These are phyloP conservation scores for Stylophora pistillata DNA, from an alignment of 64 coral and sea anemone genomes.

Conservation along the genomic window DNA sequence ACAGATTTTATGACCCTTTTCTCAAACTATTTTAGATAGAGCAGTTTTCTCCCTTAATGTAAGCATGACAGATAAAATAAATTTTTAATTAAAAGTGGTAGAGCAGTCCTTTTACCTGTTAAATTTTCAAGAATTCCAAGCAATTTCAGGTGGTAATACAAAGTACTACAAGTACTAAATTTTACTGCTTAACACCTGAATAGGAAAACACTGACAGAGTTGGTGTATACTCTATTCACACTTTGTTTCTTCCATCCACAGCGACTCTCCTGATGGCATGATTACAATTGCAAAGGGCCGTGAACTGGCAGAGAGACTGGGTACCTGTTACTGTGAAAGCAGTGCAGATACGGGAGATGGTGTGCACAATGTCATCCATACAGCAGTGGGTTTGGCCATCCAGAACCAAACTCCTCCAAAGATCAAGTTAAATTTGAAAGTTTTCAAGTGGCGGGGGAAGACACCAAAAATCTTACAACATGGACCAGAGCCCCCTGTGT, in stretches of 20 bases:
- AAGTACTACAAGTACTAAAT: no score
- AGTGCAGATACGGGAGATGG: constrained; percentile 51
- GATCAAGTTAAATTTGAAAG: neutral
- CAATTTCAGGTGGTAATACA: no score
- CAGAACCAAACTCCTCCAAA: constrained; percentile 6
- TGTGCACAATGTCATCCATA: constrained; percentile 14
- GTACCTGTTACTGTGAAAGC: constrained; percentile 45
- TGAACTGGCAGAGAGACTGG: constrained; percentile 49
- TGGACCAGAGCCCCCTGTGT: constrained; percentile 40
- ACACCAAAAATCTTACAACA: constrained; percentile 26
- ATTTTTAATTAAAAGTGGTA: no score
- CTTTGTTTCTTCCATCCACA: neutral
- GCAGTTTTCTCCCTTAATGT: no score
- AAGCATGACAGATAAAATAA: no score
- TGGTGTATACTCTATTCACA: no score
- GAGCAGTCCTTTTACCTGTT: no score
- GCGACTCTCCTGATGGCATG: constrained; percentile 27
- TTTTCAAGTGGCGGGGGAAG: constrained; percentile 39
- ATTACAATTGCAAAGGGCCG: constrained; percentile 43
- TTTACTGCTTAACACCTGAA: no score
- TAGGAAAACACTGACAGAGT: no score
- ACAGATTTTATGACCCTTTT: no score
- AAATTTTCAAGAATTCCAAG: no score
- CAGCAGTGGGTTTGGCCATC: constrained; percentile 48
- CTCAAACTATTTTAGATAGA: no score